phyloP scores from a whole-genome alignment of 2,113 vertebrate species.

The Phrynosoma platyrhinos region DNA sequence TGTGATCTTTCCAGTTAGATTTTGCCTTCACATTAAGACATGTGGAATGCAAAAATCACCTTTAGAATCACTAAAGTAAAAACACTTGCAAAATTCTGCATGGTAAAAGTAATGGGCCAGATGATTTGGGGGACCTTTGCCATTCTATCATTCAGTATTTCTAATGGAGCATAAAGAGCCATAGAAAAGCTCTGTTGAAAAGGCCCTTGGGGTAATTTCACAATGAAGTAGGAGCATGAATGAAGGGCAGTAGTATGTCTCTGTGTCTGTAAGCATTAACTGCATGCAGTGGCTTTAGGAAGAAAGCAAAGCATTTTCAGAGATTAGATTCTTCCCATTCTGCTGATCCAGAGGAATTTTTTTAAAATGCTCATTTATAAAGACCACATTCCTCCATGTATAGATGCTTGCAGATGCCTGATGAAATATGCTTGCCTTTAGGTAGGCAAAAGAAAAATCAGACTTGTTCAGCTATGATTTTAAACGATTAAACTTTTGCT shows the following conservation, averaged over 20 bases:
- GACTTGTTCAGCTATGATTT: no score
- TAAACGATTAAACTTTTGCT: no score
- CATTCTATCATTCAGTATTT: background rate
- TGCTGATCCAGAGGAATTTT: background rate
- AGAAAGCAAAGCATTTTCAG: conserved; percentile 17
- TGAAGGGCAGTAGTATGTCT: background rate
- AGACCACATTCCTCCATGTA: background rate
- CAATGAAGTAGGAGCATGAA: conserved; percentile 5
- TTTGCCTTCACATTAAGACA: background rate
- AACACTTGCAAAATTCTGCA: background rate
- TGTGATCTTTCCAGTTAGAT: background rate
- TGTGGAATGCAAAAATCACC: background rate
- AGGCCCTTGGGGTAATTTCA: background rate
- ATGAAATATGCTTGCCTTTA: conserved; percentile 7
- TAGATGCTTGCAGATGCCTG: background rate
- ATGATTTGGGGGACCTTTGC: background rate
- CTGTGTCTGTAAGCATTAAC: background rate
- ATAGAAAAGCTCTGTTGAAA: background rate
- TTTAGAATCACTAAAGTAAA: background rate
- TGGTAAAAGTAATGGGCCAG: background rate
- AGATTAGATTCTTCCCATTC: conserved; percentile 13
- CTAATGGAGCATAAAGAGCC: conserved; percentile 2
- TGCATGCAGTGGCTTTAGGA: fast-evolving
- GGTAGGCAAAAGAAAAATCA: conserved; percentile 11
- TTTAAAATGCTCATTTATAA: fast-evolving